These are phyloP conservation scores for Tenthredo notha DNA, from an alignment of 2,888 invertebrate genomes.

Conservation along the genomic window DNA sequence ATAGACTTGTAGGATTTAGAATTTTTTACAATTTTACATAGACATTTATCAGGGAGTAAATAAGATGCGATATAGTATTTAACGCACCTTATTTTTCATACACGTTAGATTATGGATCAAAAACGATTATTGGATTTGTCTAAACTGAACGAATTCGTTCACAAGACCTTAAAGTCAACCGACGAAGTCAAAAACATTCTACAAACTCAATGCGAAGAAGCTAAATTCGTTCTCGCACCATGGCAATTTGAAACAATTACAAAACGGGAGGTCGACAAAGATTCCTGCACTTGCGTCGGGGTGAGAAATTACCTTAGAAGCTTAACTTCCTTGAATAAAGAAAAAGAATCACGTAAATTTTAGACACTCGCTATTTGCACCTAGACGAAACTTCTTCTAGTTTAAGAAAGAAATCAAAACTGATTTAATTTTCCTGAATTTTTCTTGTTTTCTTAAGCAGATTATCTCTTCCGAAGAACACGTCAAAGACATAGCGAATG, in stretches of 20 bases:
- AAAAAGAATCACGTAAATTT: neutral
- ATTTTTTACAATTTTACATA: too few relatives aligned
- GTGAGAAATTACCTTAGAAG: constrained; percentile 62
- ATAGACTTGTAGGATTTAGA: too few relatives aligned
- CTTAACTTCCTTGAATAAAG: neutral
- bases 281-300: constrained; percentile 68
- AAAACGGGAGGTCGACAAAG: constrained; percentile 63
- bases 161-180: constrained; percentile 62
- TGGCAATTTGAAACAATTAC: constrained; percentile 67
- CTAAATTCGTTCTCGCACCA: constrained; percentile 69
- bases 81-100: neutral
- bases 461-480: constrained; percentile 57
- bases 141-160: constrained; percentile 64
- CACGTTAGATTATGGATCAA: neutral
- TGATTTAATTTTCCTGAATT: neutral
- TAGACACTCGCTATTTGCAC: neutral
- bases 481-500: constrained; percentile 69
- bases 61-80: neutral
- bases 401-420: neutral
- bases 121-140: constrained; percentile 60
- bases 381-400: neutral
- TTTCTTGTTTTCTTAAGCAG: neutral
- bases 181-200: constrained; percentile 67
- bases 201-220: constrained; percentile 70
- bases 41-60: too few relatives aligned